Evolutionary conservation across 64 coral and sea anemone genomes (phyloP).

Genomic region (Acropora tenuis): DNA sequence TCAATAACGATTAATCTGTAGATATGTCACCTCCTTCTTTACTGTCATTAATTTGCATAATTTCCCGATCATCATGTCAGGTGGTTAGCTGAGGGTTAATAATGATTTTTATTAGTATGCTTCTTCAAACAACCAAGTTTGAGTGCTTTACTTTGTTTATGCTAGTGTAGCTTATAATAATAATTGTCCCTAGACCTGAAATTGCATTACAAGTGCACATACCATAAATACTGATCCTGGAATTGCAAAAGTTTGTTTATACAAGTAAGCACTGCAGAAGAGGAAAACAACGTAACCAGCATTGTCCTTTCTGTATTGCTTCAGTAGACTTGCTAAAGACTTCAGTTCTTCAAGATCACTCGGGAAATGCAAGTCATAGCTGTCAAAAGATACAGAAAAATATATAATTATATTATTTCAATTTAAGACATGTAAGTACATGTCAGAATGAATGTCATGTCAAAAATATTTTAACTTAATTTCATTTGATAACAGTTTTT

Average conservation of each 20-base stretch:
- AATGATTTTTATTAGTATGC: no score
- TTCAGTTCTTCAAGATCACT: constrained; percentile 90
- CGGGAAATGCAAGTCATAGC: constrained; percentile 79
- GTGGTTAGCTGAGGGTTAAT: no score
- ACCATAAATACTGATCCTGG: constrained; percentile 98
- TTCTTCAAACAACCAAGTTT: no score
- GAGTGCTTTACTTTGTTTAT: no score
- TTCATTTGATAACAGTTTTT: background rate
- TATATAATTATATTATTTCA: background rate
- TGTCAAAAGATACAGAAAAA: constrained; percentile 10
- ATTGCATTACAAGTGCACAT: background rate
- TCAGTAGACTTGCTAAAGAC: constrained; percentile 63
- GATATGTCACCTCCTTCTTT: no score
- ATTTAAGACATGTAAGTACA: background rate
- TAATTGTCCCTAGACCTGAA: no score
- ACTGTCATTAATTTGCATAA: no score
- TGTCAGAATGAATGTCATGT: background rate
- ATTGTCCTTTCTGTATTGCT: constrained; percentile 83
- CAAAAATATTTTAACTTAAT: background rate
- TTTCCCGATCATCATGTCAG: no score
- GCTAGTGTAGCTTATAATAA: no score
- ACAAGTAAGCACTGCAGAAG: constrained; percentile 98
- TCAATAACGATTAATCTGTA: no score
- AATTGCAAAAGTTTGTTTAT: constrained; percentile 98
- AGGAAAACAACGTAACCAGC: constrained; percentile 74